Evolutionary conservation across 2,113 vertebrate species (phyloP), one percentile per base, ranked within the genome.

Genomic region (Reinhardtius hippoglossoides): DNA sequence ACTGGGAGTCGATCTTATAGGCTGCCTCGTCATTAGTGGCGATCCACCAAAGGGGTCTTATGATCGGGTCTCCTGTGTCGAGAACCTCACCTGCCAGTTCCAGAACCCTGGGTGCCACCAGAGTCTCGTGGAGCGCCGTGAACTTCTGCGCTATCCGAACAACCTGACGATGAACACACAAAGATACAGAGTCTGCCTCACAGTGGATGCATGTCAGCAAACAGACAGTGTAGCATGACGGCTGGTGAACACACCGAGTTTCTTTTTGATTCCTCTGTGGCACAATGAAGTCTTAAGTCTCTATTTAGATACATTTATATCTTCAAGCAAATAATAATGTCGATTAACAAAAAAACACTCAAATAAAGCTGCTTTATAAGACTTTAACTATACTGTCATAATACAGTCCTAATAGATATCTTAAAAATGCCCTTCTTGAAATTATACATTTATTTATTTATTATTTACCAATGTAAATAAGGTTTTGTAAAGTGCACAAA

Each of bases 21-120:
- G 97, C 93, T 0, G 94, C 92, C 57, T 96, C 94, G 0, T 99
- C 97, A 0, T 92, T 86, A 0, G 94, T 97, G 0, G 97, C 97
- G 40, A 99, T 97, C 98, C 98, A 99, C 98, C 98, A 99, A 37
- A 99, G 95, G 46, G 98, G 98, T 10, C 97, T 95, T 74, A 99
- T 96, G 76, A 99, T 99, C 61, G 97, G 97, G 88, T 98, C 96
- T 0, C 97, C 98, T 0, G 97, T 98, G 71, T 96, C 85, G 0
- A 96, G 95, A 69, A 98, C 95, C 81, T 98, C 96, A 0, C 95
- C 93, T 0, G 97, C 97, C 77, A 99, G 94, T 86, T 98, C 96
- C 4, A 99, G 91, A 78, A 99, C 88, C 7, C 97, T 92, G 0
- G 97, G 98, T 2, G 97, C 96, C 82, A 99, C 97, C 21, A 99